phyloP scores from a whole-genome alignment of 2,797 vertebrate species.

The Meriones psammophilus region DNA sequence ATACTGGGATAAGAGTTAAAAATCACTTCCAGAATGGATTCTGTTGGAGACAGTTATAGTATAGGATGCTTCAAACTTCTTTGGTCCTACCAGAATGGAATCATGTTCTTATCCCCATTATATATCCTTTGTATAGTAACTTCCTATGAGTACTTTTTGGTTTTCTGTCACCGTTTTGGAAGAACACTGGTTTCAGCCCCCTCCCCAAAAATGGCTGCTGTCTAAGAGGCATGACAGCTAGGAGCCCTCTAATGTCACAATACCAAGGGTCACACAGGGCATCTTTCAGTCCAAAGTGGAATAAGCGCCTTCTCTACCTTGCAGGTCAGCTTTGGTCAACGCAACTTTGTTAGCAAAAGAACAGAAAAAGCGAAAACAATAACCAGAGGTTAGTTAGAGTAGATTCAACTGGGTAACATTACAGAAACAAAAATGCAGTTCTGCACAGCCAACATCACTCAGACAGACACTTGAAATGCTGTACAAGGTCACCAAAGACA shows the following conservation, averaged over 20 bases:
- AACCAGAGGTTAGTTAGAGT: conserved; percentile 93
- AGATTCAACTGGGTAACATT: conserved; percentile 81
- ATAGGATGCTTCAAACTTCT: conserved; percentile 82
- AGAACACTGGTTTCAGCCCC: conserved; percentile 73
- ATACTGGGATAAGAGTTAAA: not conserved
- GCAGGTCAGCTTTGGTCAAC: conserved; percentile 99
- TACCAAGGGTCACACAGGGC: conserved; percentile 90
- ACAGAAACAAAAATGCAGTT: conserved; percentile 83
- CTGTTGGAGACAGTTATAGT: conserved; percentile 26
- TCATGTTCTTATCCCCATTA: not conserved
- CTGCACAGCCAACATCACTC: conserved; percentile 78
- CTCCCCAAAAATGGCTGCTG: conserved; percentile 69
- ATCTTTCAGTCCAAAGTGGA: conserved; percentile 90
- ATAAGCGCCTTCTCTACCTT: conserved; percentile 96
- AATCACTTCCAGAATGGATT: conserved; percentile 78
- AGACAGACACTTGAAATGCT: conserved; percentile 69
- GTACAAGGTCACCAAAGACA: conserved; percentile 70
- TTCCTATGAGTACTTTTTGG: conserved; percentile 10
- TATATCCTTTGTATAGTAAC: not conserved
- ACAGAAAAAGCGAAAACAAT: conserved; percentile 91
- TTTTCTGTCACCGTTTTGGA: conserved; percentile 64
- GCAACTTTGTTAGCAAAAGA: conserved; percentile 97
- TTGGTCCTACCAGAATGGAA: conserved; percentile 34
- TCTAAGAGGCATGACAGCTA: conserved; percentile 86
- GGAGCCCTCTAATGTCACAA: conserved; percentile 86